Base-by-base conservation (phyloP, 2,888 invertebrate genomes). In the Drosophila tripunctata region DNA sequence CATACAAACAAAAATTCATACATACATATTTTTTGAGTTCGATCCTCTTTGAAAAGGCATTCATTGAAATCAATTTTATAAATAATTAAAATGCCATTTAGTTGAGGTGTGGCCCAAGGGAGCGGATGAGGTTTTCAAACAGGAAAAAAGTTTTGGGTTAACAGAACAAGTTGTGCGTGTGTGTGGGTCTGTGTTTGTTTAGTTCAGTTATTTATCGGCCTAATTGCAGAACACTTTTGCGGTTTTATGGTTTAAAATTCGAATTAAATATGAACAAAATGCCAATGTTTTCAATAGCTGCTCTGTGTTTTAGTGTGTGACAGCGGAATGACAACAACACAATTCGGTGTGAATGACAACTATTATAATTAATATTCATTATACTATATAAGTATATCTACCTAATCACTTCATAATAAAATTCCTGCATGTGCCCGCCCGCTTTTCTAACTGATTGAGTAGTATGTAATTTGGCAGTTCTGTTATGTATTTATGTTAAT, bases 161-260 rank as follows among this genome's bases (percentile, higher is more conserved):
- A 35, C 44, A 35, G 27, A 10, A 15, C 57, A n/a, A n/a, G n/a
- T 67, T 60, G 41, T 17, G 60, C 7, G 44, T 60, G 27, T 27
- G n/a, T n/a, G n/a, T n/a, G n/a, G 36, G 22, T 7, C 41, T 7
- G 57, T 60, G n/a, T n/a, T n/a, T n/a, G n/a, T n/a, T n/a, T 51
- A 45, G 51, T 52, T 60, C 35, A 36, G 51, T 52, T 67, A 61
- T 67, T 66, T 66, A 73, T 69, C 69, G 62, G 80, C 14, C 58
- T 57, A 77, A 80, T 79, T 80, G 73, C 73, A 81, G 67, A 44
- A 74, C 66, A 69, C 70, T 61, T 81, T 57, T 78, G 81, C 14
- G 77, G 77, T 60, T 61, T 63, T 47, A 30, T 36, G 69, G 62
- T 43, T 65, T 44, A 47, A 71, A 57, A 57, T 43, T 57, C 47